These are phyloP conservation scores for Alviniconcha strummeri DNA, from an alignment of 2,888 invertebrate genomes.

Conservation along the genomic window DNA sequence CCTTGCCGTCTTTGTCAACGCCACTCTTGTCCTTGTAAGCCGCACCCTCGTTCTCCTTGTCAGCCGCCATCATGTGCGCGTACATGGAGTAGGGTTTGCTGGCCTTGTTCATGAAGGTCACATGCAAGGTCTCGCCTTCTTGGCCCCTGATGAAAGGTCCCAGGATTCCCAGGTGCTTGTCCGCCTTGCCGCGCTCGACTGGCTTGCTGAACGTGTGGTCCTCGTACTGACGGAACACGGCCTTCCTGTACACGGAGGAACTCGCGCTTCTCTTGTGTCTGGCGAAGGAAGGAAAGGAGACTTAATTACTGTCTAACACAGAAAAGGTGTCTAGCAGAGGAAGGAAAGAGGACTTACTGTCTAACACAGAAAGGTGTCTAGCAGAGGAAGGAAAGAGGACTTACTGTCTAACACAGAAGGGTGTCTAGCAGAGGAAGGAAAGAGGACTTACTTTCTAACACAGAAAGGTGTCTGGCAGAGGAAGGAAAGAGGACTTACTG, in stretches of 20 bases:
- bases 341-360: too few relatives aligned
- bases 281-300: not conserved
- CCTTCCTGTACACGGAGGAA: slow-evolving; percentile 51
- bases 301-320: too few relatives aligned
- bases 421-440: too few relatives aligned
- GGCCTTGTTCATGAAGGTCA: slow-evolving; percentile 53
- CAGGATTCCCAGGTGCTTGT: slow-evolving; percentile 48
- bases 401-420: too few relatives aligned
- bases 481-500: too few relatives aligned
- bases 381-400: too few relatives aligned
- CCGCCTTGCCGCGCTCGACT: slow-evolving; percentile 35
- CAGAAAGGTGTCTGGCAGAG: too few relatives aligned
- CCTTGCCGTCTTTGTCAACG: slow-evolving; percentile 11
- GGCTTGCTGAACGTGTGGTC: slow-evolving; percentile 50
- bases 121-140: slow-evolving; percentile 55
- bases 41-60: slow-evolving; percentile 21
- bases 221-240: slow-evolving; percentile 52
- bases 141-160: slow-evolving; percentile 65
- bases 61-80: slow-evolving; percentile 48
- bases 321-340: too few relatives aligned
- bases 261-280: slow-evolving; percentile 9
- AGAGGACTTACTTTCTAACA: too few relatives aligned
- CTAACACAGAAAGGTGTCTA: too few relatives aligned
- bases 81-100: slow-evolving; percentile 49
- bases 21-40: slow-evolving; percentile 15